Evolutionary conservation across 2,797 vertebrate species (phyloP).

Genomic region (Numenius phaeopus): DNA sequence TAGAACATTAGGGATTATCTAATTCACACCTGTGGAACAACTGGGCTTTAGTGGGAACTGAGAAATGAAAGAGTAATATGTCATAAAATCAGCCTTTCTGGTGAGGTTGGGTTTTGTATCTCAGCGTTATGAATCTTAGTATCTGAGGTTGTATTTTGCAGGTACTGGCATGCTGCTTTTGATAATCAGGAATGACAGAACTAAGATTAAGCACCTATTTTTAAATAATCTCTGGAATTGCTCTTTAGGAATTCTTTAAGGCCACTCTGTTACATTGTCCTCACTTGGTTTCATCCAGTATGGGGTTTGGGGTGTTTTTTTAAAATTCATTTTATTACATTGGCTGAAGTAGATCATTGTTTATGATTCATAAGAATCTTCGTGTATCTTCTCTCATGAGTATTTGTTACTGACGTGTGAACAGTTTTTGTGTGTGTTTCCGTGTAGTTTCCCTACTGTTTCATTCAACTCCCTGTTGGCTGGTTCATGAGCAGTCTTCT

Average conservation of each 20-base stretch:
- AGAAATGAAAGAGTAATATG: neutral
- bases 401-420: neutral
- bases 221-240: neutral
- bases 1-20: neutral
- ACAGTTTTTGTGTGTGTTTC: neutral
- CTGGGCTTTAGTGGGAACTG: neutral
- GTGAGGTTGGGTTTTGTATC: neutral
- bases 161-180: neutral
- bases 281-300: neutral
- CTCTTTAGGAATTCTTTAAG: neutral
- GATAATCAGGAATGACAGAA: neutral
- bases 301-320: accelerated
- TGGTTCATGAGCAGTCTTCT: neutral
- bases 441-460: neutral
- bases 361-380: neutral
- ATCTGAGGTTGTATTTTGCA: neutral
- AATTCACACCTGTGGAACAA: neutral
- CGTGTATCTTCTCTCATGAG: neutral
- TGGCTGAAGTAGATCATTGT: neutral
- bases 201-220: neutral
- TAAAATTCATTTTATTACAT: neutral
- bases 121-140: neutral
- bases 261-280: neutral
- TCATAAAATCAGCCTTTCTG: neutral
- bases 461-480: neutral